These are phyloP conservation scores for Danio aesculapii DNA, from an alignment of 2,797 vertebrate species.

Conservation along the genomic window DNA sequence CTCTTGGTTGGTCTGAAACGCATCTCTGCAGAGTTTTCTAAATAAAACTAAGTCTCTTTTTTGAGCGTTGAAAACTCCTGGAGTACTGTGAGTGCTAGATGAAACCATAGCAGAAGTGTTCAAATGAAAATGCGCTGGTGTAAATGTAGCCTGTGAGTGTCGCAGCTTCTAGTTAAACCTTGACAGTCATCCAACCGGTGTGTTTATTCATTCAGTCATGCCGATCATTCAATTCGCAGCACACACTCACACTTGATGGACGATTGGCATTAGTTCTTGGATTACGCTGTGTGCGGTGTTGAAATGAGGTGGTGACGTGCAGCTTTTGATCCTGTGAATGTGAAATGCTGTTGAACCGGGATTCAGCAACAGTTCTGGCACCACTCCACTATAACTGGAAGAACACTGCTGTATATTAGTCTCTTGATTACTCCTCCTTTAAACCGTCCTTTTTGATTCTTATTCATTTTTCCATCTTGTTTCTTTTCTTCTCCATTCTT, in stretches of 20 bases:
- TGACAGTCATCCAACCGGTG: conserved; percentile 1
- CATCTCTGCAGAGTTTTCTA: no score
- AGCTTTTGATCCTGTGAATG: conserved; percentile 6
- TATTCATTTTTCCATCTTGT: background rate
- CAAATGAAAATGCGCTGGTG: no score
- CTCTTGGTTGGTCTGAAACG: no score
- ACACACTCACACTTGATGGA: conserved; percentile 10
- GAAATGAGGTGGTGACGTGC: background rate
- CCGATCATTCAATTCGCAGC: background rate
- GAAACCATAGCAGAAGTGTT: no score
- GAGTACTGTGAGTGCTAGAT: no score
- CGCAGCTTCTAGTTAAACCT: conserved; percentile 12
- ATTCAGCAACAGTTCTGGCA: background rate
- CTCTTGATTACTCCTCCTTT: background rate
- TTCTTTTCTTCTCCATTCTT: background rate
- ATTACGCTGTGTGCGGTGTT: conserved; percentile 7
- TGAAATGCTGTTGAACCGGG: conserved; percentile 41
- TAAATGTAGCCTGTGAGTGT: background rate
- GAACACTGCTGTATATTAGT: conserved; percentile 6
- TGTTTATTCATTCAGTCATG: conserved; percentile 22
- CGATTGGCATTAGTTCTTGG: conserved; percentile 30
- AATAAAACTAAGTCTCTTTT: no score
- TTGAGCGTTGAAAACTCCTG: no score
- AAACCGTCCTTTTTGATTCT: background rate
- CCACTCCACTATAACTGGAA: background rate